These are phyloP conservation scores for Cebidichthys violaceus DNA, from an alignment of 2,113 vertebrate genomes.

Conservation along the genomic window DNA sequence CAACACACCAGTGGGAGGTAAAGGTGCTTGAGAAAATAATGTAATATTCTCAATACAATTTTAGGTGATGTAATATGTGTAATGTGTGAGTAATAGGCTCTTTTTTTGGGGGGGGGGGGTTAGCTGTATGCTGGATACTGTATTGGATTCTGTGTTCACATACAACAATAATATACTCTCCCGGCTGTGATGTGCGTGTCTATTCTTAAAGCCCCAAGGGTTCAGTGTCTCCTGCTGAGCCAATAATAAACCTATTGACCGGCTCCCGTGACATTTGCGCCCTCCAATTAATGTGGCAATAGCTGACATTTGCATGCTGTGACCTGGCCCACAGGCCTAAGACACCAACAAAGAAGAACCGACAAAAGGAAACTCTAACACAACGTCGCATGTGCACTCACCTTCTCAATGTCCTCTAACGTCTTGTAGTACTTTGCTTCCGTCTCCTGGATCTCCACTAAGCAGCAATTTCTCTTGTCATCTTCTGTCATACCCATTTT, in stretches of 20 bases:
- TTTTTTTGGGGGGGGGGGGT: neutral
- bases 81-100: neutral
- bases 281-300: constrained; percentile 59
- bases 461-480: constrained; percentile 96
- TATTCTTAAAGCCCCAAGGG: constrained; percentile 46
- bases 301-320: constrained; percentile 73
- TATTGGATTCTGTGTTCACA: neutral
- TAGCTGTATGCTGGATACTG: neutral
- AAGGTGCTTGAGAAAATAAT: neutral
- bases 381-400: constrained; percentile 67
- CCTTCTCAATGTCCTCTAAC: constrained; percentile 96
- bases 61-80: neutral
- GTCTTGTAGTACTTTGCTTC: constrained; percentile 98
- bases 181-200: constrained; percentile 19
- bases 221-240: constrained; percentile 37
- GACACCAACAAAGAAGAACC: constrained; percentile 14
- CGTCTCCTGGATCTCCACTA: constrained; percentile 96
- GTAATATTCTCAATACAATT: neutral
- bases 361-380: constrained; percentile 22
- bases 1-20: neutral
- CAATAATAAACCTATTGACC: constrained; percentile 76
- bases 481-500: constrained; percentile 99
- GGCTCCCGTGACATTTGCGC: constrained; percentile 69
- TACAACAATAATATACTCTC: neutral
- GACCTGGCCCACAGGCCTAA: constrained; percentile 26